Base-by-base conservation (phyloP, 2,797 vertebrate genomes). In the Pangasius mekongensis region DNA sequence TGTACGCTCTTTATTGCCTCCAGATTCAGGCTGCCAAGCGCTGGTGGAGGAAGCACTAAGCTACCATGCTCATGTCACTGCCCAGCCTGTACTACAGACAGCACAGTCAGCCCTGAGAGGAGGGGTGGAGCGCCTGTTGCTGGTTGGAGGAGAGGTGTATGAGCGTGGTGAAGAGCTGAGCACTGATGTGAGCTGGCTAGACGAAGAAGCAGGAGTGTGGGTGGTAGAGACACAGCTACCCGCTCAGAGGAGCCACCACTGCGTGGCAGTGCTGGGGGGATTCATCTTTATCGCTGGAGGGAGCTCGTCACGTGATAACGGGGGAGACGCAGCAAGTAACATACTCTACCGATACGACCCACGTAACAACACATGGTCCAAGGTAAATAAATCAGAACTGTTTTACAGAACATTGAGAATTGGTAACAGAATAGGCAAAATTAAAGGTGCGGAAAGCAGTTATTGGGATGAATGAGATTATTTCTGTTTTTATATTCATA, bases 341-440 rank as follows among this genome's bases (percentile, higher is more conserved):
- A 95, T 98, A 89, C 97, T 99, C 91, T 98, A 99, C 96, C 96
- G 98, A 94, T 99, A 99, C 89, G 97, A 99, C 93, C 98, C 98
- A 85, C 97, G 98, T 73, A 96, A 97, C 96, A 97, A 97, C 94
- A 97, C 96, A 91, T 99, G 98, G 98, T 96, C 96, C 93, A 97
- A 96, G 98, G 98, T 99, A 95, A 83, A n/a, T 94, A 3, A 30
- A 39, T 22, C 30, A 22, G 20, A 7, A 16, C 27, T 33, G 47
- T 87, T 74, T 74, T 14, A 62, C 3, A 0, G 9, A 56, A 22
- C 3, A 20, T 22, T 33, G 14, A 56, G 27, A 20, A 30, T 33
- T 56, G 8, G 7, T 77, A 30, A 30, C 27, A 27, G 73, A 14
- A 49, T 49, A 47, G 24, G 43, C 9, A 3, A n/a, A 43, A 74